phyloP scores from a whole-genome alignment of 2,797 vertebrate species.

The Mus spretus region DNA sequence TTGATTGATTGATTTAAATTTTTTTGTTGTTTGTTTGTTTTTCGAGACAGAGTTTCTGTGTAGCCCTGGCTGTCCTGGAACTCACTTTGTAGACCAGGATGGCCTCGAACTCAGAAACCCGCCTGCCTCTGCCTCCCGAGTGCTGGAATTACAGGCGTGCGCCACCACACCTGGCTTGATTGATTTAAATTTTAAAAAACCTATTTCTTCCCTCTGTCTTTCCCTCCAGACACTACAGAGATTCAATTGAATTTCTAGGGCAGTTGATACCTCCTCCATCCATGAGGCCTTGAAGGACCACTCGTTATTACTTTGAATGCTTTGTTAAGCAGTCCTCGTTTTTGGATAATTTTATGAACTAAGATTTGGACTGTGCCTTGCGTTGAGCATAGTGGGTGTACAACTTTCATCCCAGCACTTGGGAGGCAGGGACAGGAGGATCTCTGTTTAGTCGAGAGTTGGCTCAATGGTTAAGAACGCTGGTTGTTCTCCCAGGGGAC shows the following conservation, averaged over 20 bases:
- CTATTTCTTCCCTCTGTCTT: too few species aligned
- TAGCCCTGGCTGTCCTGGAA: too few species aligned
- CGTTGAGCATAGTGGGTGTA: neutral
- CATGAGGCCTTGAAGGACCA: neutral
- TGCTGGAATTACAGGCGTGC: too few species aligned
- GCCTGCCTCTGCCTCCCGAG: too few species aligned
- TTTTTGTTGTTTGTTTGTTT: too few species aligned
- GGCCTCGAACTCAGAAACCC: too few species aligned
- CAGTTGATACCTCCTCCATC: neutral
- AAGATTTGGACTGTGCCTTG: neutral
- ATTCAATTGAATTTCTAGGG: neutral
- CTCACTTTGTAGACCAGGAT: too few species aligned
- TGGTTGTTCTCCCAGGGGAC: neutral
- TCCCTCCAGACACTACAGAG: neutral
- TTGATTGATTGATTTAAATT: neutral
- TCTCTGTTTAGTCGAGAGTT: neutral
- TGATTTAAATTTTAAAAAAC: neutral
- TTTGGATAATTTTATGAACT: neutral
- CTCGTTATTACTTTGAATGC: neutral
- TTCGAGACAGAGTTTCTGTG: too few species aligned
- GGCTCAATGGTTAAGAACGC: neutral
- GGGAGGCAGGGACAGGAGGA: neutral
- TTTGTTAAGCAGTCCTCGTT: neutral
- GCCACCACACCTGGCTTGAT: neutral
- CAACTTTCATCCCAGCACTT: neutral